phyloP scores from a whole-genome alignment of 2,888 invertebrate species.

The Heliconius ethilla region DNA sequence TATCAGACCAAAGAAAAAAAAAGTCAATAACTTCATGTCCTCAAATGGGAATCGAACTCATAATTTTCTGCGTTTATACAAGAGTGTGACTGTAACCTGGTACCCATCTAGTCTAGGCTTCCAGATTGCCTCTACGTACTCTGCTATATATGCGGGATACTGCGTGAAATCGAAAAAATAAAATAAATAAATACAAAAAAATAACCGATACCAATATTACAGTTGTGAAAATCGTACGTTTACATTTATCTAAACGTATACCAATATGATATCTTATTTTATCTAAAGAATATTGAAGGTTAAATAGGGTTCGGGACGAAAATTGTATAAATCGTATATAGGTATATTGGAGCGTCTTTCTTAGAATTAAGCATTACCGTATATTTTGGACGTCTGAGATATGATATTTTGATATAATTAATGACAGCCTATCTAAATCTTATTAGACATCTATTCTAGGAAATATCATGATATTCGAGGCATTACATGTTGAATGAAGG shows the following conservation, averaged over 20 bases:
- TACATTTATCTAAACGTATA: not conserved
- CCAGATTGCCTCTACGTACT: too few relatives aligned
- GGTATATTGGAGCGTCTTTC: not conserved
- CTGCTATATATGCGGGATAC: too few relatives aligned
- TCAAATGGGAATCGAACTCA: not conserved
- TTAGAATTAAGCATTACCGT: not conserved
- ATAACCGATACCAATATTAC: not conserved
- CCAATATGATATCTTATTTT: constrained; percentile 1
- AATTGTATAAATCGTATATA: not conserved
- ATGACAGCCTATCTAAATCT: rapidly evolving
- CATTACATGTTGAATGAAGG: too few relatives aligned
- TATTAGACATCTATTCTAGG: not conserved
- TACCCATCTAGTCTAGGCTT: too few relatives aligned
- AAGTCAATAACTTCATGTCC: not conserved
- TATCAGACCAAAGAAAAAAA: too few relatives aligned
- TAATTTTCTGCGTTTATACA: not conserved
- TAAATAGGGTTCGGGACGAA: too few relatives aligned
- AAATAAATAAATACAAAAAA: not conserved
- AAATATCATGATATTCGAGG: not conserved
- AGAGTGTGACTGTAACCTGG: too few relatives aligned
- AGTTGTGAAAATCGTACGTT: not conserved
- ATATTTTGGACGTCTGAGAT: not conserved
- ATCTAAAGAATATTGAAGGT: constrained; percentile 2
- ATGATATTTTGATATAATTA: not conserved
- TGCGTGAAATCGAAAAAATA: too few relatives aligned